Conservation (phyloP, 2,113 vertebrate species). For the Lampris megalopsis region DNA sequence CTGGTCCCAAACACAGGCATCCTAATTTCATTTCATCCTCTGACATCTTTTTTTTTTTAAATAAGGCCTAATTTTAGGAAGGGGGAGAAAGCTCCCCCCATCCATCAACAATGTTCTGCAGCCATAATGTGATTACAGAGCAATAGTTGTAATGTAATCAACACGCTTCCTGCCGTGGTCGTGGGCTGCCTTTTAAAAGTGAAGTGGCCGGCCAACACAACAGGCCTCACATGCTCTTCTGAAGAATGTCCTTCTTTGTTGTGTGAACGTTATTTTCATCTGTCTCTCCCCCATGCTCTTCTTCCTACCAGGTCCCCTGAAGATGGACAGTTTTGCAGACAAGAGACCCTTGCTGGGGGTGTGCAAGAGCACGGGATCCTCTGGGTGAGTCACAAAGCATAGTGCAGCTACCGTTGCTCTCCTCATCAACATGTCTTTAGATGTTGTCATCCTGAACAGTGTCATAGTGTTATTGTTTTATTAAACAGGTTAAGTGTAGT, state of each 20-base stretch:
- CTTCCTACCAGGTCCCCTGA: slow-evolving; percentile 86
- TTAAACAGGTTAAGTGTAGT: no score
- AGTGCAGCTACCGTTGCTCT: slow-evolving; percentile 28
- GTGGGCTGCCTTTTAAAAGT: slow-evolving; percentile 55
- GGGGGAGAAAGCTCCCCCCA: neutral
- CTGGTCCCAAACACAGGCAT: slow-evolving; percentile 48
- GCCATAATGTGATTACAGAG: slow-evolving; percentile 75
- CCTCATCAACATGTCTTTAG: slow-evolving; percentile 13
- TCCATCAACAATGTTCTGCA: slow-evolving; percentile 52
- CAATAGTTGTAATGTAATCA: slow-evolving; percentile 79
- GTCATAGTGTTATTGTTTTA: no score
- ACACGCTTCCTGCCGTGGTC: slow-evolving; percentile 76
- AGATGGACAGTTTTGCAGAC: slow-evolving; percentile 91
- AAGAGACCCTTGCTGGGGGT: slow-evolving; percentile 95
- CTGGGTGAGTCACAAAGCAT: slow-evolving; percentile 88
- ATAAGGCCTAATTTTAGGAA: slow-evolving; percentile 29
- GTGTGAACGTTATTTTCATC: slow-evolving; percentile 63
- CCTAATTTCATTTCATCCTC: slow-evolving; percentile 67
- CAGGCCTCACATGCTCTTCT: slow-evolving; percentile 59
- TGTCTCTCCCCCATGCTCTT: slow-evolving; percentile 60
- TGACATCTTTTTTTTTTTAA: slow-evolving; percentile 56
- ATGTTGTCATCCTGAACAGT: neutral
- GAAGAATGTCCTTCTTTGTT: slow-evolving; percentile 77
- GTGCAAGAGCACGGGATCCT: slow-evolving; percentile 96
- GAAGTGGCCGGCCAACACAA: slow-evolving; percentile 56